Base-by-base conservation (phyloP, 2,797 vertebrate genomes). In the Tenualosa ilisha region DNA sequence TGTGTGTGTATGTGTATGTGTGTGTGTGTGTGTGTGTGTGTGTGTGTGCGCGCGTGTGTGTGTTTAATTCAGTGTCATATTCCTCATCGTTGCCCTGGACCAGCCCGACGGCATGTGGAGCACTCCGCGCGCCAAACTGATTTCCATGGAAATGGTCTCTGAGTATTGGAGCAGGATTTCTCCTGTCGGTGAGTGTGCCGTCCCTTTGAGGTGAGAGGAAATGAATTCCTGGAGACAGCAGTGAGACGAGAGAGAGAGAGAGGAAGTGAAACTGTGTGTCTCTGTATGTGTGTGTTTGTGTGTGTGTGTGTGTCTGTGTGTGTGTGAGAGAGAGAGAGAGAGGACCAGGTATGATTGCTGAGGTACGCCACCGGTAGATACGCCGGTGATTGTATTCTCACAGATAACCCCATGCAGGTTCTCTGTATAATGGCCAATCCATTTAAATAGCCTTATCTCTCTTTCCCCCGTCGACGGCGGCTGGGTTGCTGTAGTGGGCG, bases 71-170 rank as follows among this genome's bases (percentile, higher is more conserved):
- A 24, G 20, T 84, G 85, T 82, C 63, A 86, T 54, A 54, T 54
- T 72, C 63, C 84, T 90, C 90, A 91, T 87, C 87, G 79, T 81
- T 50, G 65, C 92, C 92, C 90, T 89, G 90, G 91, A 90, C 91
- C 89, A 89, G 91, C 87, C 92, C 91, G 89, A 88, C 85, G 89
- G 89, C 85, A 89, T 89, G 88, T 75, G 37, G 68, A 91, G 90
- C 84, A 89, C 88, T 89, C 92, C 90, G 91, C 90, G 68, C 68
- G 37, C 68, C 88, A 90, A 92, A 88, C 91, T 92, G 93, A 95
- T 95, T 96, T 95, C 94, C 94, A 96, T 95, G 94, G 95, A 95
- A 96, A 96, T 96, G 90, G 91, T 94, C 92, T 92, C 26, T 9
- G 68, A 40, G 68, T 75, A 20, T 75, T 91, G 92, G 93, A 92